phyloP scores from a whole-genome alignment of 2,797 vertebrate genomes.

The Tympanoctomys barrerae region DNA sequence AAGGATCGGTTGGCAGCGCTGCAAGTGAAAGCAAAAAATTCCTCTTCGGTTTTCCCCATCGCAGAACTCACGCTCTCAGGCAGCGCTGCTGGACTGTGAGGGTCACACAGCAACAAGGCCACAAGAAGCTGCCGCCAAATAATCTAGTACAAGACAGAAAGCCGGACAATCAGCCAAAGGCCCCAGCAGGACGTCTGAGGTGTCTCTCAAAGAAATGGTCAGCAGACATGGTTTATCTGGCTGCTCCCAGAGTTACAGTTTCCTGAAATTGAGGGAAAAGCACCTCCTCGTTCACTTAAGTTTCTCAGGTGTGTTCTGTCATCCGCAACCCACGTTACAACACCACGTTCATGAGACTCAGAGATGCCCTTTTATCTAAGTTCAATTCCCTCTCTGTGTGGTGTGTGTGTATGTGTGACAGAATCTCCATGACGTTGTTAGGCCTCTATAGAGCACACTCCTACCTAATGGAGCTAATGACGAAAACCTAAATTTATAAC shows the following conservation, averaged over 20 bases:
- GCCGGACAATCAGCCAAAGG: conserved; percentile 68
- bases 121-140: not conserved
- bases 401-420: not conserved
- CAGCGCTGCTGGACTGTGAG: not conserved
- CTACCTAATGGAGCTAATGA: not conserved
- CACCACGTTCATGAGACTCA: not conserved
- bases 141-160: conserved; percentile 64
- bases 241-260: conserved; percentile 38
- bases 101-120: not conserved
- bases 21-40: conserved; percentile 10
- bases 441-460: not conserved
- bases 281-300: not conserved
- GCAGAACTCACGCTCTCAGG: not conserved
- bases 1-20: not conserved
- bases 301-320: not conserved
- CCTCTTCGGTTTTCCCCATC: not conserved
- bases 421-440: not conserved
- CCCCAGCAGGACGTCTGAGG: conserved; percentile 75
- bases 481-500: not conserved
- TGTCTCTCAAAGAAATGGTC: conserved; percentile 68
- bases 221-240: conserved; percentile 28
- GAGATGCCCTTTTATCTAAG: not conserved
- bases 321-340: not conserved
- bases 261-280: not conserved
- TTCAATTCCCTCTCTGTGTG: not conserved